Evolutionary conservation across 2,797 vertebrate species (phyloP), one percentile per base, ranked within the genome.

Genomic region (Anguilla obscura): DNA sequence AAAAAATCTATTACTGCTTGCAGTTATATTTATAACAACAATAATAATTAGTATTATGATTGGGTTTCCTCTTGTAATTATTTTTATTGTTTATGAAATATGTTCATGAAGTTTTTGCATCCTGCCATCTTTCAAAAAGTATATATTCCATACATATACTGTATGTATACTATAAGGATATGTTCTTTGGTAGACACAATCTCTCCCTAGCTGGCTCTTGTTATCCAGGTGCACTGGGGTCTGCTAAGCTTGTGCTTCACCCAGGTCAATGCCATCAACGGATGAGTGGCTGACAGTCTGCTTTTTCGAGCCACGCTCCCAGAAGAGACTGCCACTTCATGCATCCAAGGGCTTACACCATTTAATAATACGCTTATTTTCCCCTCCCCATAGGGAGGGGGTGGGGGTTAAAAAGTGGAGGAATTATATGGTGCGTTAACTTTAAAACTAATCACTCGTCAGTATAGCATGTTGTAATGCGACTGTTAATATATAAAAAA

Each of bases 341-440:
- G 90, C 93, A 90, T 94, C 91, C 90, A 92, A 95, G 91, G 95
- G 95, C 94, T 92, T 90, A 94, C 91, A 90, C 94, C 91, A 93
- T 94, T 94, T 94, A 93, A 94, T 94, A 95, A 96, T 95, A 92
- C 91, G 94, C 93, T 95, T 96, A 94, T 95, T 95, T 94, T 92
- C 92, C 90, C 91, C 89, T 84, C 90, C 87, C 89, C 45, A 6
- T 6, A 18, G 12, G 12, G 6, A 9, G 63, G 63, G 90, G 86
- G 83, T 88, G 89, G 90, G 58, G 63, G 24, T 69, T 27, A 92
- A 91, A 91, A 90, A 93, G 91, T 91, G 90, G 92, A 91, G 91
- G 91, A 95, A 95, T 95, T 95, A 92, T 92, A 93, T 92, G 94
- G 90, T 92, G 91, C 89, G 91, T 95, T 94, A 94, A 94, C 90